Conservation (phyloP, 92 coral and sea anemone genomes). For the Heliopora coerulea region DNA sequence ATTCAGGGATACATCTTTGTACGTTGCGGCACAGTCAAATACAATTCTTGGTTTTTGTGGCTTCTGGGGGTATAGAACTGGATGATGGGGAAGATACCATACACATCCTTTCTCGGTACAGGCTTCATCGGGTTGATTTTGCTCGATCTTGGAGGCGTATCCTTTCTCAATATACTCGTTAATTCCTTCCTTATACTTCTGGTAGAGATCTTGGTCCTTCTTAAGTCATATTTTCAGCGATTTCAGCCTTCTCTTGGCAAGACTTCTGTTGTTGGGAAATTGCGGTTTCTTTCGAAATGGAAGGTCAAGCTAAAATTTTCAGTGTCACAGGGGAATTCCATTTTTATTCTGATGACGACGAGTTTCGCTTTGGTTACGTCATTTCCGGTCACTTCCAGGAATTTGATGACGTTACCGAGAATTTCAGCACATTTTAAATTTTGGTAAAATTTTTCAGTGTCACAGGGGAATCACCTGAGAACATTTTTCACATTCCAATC, state of each 20-base stretch:
- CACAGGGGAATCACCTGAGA: too few species aligned
- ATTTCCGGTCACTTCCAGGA: too few species aligned
- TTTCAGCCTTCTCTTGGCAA: background rate
- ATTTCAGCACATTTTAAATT: too few species aligned
- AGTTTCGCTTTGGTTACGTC: too few species aligned
- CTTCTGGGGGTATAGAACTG: constrained; percentile 31
- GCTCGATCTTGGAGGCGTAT: constrained; percentile 10
- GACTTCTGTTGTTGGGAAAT: constrained; percentile 15
- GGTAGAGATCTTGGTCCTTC: constrained; percentile 8
- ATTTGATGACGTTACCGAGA: too few species aligned
- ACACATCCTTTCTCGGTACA: background rate
- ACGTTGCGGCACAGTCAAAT: constrained; percentile 33
- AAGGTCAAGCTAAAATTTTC: constrained; percentile 24
- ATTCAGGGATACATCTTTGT: constrained; percentile 20
- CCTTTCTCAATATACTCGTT: constrained; percentile 18
- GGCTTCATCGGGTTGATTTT: too few species aligned
- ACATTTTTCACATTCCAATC: too few species aligned
- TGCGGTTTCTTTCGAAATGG: constrained; percentile 2
- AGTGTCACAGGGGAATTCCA: too few species aligned
- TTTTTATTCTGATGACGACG: too few species aligned
- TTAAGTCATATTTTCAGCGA: constrained; percentile 1
- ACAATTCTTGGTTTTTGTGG: constrained; percentile 19
- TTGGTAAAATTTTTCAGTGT: too few species aligned
- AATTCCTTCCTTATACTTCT: background rate
- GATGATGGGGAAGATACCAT: constrained; percentile 34